These are phyloP conservation scores for Coendou prehensilis DNA, from an alignment of 2,797 vertebrate species.

Conservation along the genomic window DNA sequence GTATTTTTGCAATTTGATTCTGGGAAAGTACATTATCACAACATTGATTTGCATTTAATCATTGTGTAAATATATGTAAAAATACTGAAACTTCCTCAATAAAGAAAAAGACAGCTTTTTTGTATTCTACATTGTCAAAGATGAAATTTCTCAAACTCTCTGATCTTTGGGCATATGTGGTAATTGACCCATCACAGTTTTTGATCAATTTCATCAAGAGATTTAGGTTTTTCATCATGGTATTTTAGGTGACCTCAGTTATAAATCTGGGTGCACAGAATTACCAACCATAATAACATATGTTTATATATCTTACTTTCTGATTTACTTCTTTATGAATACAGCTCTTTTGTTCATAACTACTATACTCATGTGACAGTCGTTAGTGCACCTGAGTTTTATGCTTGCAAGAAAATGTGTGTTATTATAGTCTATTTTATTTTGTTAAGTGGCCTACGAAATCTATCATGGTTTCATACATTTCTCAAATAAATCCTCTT, in stretches of 20 bases:
- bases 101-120: background rate
- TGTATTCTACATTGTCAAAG: background rate
- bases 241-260: background rate
- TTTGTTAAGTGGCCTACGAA: background rate
- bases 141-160: background rate
- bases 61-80: background rate
- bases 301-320: background rate
- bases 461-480: background rate
- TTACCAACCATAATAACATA: background rate
- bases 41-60: background rate
- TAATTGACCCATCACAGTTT: background rate
- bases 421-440: background rate
- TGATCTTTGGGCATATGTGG: background rate
- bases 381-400: background rate
- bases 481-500: background rate
- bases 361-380: background rate
- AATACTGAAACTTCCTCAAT: background rate
- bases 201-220: background rate
- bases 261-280: background rate
- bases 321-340: background rate
- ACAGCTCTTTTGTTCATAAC: background rate
- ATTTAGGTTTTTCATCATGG: background rate
- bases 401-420: background rate
- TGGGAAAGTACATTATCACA: background rate
- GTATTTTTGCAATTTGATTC: background rate